A percentile compares a stretch with the other conserved stretches of the same genome.
These are phyloP conservation scores for Dinocampus coccinellae DNA, from an alignment of 2,888 invertebrate genomes.

Conservation along the genomic window DNA sequence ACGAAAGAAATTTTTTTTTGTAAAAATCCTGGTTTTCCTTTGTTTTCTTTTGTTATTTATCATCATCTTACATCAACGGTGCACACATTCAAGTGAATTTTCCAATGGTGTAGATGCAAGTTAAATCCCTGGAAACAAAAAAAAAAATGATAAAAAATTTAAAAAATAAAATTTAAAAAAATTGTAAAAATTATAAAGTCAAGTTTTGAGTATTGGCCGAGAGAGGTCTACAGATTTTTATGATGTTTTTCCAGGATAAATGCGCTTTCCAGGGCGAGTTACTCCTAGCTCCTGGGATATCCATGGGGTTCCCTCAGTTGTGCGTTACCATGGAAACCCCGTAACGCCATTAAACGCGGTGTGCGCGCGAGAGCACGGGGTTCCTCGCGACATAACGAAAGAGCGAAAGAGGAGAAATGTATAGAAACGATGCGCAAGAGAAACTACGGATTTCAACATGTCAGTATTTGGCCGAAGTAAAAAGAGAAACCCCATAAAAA, in stretches of 20 bases:
- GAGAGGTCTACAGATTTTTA: constrained; percentile 55
- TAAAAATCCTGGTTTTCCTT: background rate
- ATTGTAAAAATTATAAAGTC: background rate
- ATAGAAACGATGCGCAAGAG: constrained; percentile 11
- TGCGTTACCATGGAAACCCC: constrained; percentile 64
- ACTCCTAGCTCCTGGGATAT: constrained; percentile 48
- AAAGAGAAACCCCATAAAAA: constrained; percentile 64
- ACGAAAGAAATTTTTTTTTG: background rate
- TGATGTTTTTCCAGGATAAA: constrained; percentile 69
- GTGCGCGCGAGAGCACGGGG: constrained; percentile 51
- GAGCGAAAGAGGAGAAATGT: constrained; percentile 27
- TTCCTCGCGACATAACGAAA: constrained; percentile 39
- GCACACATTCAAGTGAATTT: background rate
- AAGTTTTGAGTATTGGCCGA: background rate
- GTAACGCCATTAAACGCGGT: constrained; percentile 66
- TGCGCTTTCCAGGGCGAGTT: constrained; percentile 63
- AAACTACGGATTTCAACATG: constrained; percentile 10
- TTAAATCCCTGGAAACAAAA: background rate
- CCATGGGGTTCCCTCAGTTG: constrained; percentile 41
- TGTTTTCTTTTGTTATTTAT: background rate
- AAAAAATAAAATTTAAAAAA: background rate
- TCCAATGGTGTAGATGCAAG: background rate
- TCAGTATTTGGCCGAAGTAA: constrained; percentile 44
- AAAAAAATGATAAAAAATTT: too few species aligned
- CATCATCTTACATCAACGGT: background rate